These are phyloP conservation scores for Crepidodera aurea DNA, from an alignment of 2,888 invertebrate genomes.

Conservation along the genomic window DNA sequence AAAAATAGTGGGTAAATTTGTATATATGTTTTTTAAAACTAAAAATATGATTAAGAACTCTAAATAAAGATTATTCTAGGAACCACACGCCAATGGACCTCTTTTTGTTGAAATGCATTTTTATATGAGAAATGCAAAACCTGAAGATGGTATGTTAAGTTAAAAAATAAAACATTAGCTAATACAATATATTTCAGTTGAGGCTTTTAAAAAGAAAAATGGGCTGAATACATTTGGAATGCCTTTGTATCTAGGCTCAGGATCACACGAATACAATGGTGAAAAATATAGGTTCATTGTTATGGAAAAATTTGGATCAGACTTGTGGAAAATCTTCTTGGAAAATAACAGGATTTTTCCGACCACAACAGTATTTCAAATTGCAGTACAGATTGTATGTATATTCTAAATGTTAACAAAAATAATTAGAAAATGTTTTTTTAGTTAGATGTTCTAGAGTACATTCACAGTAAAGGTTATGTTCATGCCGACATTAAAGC, in stretches of 20 bases:
- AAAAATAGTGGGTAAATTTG: constrained; percentile 75
- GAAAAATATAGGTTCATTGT: constrained; percentile 88
- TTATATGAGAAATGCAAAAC: constrained; percentile 79
- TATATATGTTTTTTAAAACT: constrained; percentile 5
- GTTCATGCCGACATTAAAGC: constrained; percentile 97
- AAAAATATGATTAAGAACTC: not conserved
- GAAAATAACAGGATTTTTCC: constrained; percentile 74
- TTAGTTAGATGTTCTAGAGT: constrained; percentile 88
- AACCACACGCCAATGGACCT: constrained; percentile 92
- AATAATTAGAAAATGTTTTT: constrained; percentile 49
- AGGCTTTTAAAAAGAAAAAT: constrained; percentile 72
- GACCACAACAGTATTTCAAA: constrained; percentile 75
- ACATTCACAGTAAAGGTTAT: constrained; percentile 89
- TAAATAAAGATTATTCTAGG: constrained; percentile 65
- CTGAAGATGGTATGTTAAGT: constrained; percentile 71
- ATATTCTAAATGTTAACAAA: not conserved
- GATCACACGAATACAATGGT: constrained; percentile 78
- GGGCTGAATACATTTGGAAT: constrained; percentile 81
- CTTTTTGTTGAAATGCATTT: constrained; percentile 94
- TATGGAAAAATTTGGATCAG: constrained; percentile 88
- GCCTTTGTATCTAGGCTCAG: constrained; percentile 84
- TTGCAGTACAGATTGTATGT: constrained; percentile 85
- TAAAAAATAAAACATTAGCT: not conserved
- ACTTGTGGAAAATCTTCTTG: constrained; percentile 81
- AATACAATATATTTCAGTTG: constrained; percentile 65